Percentiles rank a stretch among this genome's conserved stretches.
phyloP scores from a whole-genome alignment of 2,113 vertebrate species.

The Neodon shergylaensis region DNA sequence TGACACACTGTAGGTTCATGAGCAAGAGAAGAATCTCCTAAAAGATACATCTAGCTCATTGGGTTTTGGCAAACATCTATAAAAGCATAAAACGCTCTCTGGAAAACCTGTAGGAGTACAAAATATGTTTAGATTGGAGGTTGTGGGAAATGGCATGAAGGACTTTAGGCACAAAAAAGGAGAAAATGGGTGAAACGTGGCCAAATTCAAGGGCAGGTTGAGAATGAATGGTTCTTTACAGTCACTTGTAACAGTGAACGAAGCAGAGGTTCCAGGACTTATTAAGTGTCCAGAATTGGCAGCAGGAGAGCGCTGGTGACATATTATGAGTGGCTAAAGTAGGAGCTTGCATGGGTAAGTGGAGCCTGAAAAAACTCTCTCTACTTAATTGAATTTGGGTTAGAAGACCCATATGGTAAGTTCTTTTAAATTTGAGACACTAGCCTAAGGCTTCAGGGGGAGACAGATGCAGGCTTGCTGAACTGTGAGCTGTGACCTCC shows the following conservation, averaged over 20 bases:
- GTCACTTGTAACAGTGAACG: constrained; percentile 7
- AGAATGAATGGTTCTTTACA: background rate
- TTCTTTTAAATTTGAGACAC: constrained; percentile 11
- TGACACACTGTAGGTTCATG: background rate
- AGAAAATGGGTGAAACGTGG: constrained; percentile 40
- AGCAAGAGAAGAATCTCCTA: background rate
- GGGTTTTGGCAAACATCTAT: background rate
- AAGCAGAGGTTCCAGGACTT: constrained; percentile 22
- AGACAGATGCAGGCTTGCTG: background rate
- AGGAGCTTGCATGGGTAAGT: background rate
- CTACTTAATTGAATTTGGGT: background rate
- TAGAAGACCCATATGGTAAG: background rate
- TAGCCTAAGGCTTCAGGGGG: background rate
- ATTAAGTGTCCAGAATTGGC: background rate
- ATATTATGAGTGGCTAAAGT: background rate
- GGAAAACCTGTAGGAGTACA: background rate
- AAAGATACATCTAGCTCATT: background rate
- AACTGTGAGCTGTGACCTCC: background rate
- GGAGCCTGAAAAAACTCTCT: background rate
- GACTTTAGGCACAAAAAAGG: background rate
- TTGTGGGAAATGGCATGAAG: background rate
- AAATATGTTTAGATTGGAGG: background rate
- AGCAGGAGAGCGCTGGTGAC: background rate
- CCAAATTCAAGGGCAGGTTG: constrained; percentile 39
- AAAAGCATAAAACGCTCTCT: background rate